Base-by-base conservation (phyloP, 2,113 vertebrate genomes). In the Abramis brama region DNA sequence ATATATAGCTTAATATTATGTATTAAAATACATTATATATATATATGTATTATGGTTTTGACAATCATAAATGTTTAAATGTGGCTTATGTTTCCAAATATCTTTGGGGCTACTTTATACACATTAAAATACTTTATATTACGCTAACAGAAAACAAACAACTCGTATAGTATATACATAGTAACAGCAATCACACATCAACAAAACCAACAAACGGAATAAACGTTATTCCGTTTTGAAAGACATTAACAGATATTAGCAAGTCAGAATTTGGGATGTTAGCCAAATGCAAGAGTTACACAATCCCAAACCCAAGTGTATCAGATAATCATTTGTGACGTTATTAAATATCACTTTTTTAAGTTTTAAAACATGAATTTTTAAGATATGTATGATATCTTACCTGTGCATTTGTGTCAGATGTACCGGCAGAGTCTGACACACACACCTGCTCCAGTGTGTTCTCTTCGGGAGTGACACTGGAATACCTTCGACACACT, bases 401-500 rank as follows among this genome's bases (percentile, higher is more conserved):
- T 75, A 75, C 73, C 43, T 75, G 73, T 25, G 23, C 6, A 75
- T n/a, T 27, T 13, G 43, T 89, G 19, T 10, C 71, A n/a, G 89
- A 12, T 57, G 91, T 55, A 4, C 84, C 36, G 66, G 89, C 79
- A 52, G 87, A 33, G 30, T 91, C 79, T 21, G 87, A 50, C 13
- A 88, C 27, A 62, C 57, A 52, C 52, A 78, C 50, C 36, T 73
- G 62, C 87, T 92, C 87, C 87, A 91, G 19, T 76, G 91, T 74
- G 8, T 89, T 92, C 62, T 94, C 89, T 76, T 88, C 73, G 62
- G 85, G 91, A 78, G 91, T 93, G 64, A 89, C 92, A 12, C 94
- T 57, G 45, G 92, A 92, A 33, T 81, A 94, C 25, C 73, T 86
- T 23, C 91, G 86, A 68, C 7, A 70, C 4, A 19, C 5, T 70